Evolutionary conservation across 2,113 vertebrate genomes (phyloP).

Genomic region (human (Homo sapiens)): DNA sequence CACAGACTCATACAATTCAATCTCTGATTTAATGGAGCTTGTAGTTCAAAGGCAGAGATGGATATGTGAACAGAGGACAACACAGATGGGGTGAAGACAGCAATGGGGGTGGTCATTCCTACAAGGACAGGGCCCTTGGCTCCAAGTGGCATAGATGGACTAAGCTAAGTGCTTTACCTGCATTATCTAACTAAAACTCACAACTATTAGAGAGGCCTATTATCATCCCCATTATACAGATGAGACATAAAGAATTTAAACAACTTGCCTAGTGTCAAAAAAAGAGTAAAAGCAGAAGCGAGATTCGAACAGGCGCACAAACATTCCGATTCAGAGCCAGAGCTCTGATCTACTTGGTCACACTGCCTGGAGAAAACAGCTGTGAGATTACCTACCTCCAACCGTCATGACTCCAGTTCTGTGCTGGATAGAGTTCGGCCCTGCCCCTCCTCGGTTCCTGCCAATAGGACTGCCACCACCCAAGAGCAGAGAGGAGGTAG

Average conservation of each 20-base stretch:
- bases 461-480: neutral
- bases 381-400: neutral
- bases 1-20: neutral
- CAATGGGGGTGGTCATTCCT: neutral
- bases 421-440: neutral
- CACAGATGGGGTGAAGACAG: neutral
- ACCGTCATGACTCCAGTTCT: neutral
- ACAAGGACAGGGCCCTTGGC: neutral
- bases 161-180: neutral
- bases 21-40: neutral
- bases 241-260: neutral
- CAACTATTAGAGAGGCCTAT: neutral
- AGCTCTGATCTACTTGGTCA: neutral
- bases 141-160: neutral
- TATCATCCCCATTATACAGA: neutral
- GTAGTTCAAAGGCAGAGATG: neutral
- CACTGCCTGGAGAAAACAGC: neutral
- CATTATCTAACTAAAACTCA: neutral
- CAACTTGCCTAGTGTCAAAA: neutral
- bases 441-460: neutral
- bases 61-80: neutral
- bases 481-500: neutral
- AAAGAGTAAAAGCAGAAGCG: neutral
- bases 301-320: neutral
- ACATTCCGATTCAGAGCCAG: slow-evolving; percentile 25